phyloP scores from a whole-genome alignment of 37 sponge, comb jelly and placozoan genomes.

The Ianthella basta region DNA sequence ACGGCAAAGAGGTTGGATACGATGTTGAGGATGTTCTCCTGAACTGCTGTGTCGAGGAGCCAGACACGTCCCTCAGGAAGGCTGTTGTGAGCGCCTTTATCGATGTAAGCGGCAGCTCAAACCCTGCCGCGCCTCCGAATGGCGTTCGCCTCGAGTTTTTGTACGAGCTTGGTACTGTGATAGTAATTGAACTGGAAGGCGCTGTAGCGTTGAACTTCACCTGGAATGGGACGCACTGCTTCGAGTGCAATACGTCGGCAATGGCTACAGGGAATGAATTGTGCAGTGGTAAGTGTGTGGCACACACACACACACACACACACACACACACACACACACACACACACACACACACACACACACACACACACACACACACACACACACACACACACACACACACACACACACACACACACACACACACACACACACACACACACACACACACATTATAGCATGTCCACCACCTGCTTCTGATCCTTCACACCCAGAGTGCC shows the following conservation, averaged over 20 bases:
- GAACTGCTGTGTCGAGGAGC: conserved; percentile 12
- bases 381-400: conserved; percentile 52
- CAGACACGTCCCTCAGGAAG: not conserved
- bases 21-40: not conserved
- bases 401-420: conserved; percentile 52
- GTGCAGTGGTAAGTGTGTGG: not conserved
- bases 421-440: conserved; percentile 52
- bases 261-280: not conserved
- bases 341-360: conserved; percentile 52
- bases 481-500: not conserved
- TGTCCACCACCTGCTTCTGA: not conserved
- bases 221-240: not conserved
- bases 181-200: not conserved
- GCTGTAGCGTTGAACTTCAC: not conserved
- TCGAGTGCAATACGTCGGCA: not conserved
- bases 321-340: conserved; percentile 52
- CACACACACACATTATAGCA: not conserved
- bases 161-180: not conserved
- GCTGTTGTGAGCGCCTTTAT: not conserved
- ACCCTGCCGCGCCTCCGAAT: too few relatives aligned
- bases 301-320: not conserved
- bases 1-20: not conserved
- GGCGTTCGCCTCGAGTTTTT: not conserved
- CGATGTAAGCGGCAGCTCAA: not conserved
- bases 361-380: conserved; percentile 52